Evolutionary conservation across 2,888 invertebrate genomes (phyloP), one percentile per base, ranked within the genome.

Genomic region (Anoncus sp.): DNA sequence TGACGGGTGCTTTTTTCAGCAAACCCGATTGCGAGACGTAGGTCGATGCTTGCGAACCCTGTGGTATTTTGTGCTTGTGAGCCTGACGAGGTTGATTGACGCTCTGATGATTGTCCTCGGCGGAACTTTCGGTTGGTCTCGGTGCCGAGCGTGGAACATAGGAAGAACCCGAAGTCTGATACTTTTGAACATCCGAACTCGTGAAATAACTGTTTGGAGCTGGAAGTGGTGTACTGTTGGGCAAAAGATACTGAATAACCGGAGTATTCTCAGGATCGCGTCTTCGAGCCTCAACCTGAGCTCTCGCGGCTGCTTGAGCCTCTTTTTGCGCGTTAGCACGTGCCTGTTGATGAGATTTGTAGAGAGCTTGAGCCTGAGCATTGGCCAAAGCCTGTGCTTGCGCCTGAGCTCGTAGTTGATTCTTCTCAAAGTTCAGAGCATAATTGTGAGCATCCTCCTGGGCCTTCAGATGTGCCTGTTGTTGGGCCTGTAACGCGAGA

Each of bases 351-450:
- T 88, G 88, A 16, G 84, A 83, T 31, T 90, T 90, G 76, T 87
- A 91, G 4, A 91, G 82, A 9, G 89, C 90, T 27, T 87, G 85
- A 0, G 91, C 91, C 77, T 91, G 91, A 3, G 90, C 90, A 45
- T 90, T 87, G 0, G 91, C 91, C 0, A 90, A 14, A 2, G 88
- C 88, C 70, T 90, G 90, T n/a, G 90, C 90, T 3, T 88, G 87
- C 0, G 86, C 91, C 57, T 91, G 91, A 0, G 91, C 91, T 12
- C 86, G 85, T 3, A 86, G 57, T 55, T 91, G 91, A 77, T 89
- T 89, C 40, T 88, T 87, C 69, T 91, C 91, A 22, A 89, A 89
- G 59, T 87, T 87, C 12, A 90, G 73, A 2, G 90, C 90, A 45
- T 87, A 86, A 2, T 85, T 82, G 74, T 88, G 89, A 4, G 89